phyloP scores from a whole-genome alignment of 2,888 invertebrate genomes.

The Oxyscelio sp. region DNA sequence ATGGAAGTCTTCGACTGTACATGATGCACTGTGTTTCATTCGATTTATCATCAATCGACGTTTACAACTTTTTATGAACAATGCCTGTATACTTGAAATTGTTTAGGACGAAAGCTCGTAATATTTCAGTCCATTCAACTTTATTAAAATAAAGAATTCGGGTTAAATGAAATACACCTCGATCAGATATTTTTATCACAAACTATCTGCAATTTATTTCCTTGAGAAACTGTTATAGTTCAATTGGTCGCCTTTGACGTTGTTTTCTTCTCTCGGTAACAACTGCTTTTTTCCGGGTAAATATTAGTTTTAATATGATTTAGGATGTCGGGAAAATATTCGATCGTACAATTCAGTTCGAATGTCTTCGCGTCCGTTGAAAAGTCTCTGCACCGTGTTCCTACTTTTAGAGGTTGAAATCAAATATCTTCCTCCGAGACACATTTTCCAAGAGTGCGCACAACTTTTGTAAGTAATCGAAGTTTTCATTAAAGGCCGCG shows the following conservation, averaged over 20 bases:
- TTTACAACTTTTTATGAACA: too few relatives aligned
- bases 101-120: too few relatives aligned
- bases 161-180: too few relatives aligned
- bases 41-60: conserved; percentile 31
- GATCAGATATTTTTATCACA: too few relatives aligned
- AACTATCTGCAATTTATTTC: too few relatives aligned
- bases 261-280: neutral
- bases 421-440: conserved; percentile 8
- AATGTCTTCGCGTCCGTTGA: neutral
- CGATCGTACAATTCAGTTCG: conserved; percentile 21
- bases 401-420: conserved; percentile 1
- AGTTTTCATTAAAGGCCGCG: conserved; percentile 58
- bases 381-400: conserved; percentile 13
- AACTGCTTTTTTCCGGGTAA: neutral
- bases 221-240: neutral
- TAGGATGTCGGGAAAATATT: neutral
- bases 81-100: too few relatives aligned
- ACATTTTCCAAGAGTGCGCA: conserved; percentile 30
- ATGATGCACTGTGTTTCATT: neutral
- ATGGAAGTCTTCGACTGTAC: conserved; percentile 29
- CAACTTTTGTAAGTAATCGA: conserved; percentile 63
- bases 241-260: too few relatives aligned
- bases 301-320: conserved; percentile 11
- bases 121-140: too few relatives aligned
- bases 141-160: too few relatives aligned